Evolutionary conservation across 2,888 invertebrate genomes (phyloP).

Genomic region (Busseola fusca): DNA sequence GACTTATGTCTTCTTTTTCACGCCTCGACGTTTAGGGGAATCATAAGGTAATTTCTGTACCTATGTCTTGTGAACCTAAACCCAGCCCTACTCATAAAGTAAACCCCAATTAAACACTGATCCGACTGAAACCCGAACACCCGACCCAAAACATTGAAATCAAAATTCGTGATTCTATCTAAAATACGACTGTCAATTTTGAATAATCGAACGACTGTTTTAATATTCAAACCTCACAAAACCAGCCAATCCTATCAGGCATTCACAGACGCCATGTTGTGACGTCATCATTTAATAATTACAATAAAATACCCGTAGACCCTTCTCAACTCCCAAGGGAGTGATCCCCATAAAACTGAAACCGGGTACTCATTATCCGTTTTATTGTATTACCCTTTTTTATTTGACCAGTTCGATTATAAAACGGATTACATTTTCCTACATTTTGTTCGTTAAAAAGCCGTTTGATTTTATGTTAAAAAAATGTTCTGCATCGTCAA

Average conservation of each 20-base stretch:
- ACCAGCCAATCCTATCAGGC: conserved; percentile 20
- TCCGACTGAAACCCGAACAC: background rate
- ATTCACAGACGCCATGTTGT: conserved; percentile 19
- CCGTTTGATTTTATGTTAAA: background rate
- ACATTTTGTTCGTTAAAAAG: conserved; percentile 7
- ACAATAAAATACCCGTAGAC: conserved; percentile 28
- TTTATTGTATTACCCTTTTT: conserved; percentile 50
- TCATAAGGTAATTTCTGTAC: conserved; percentile 38
- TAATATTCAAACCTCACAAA: conserved; percentile 7
- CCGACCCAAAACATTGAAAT: background rate
- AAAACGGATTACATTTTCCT: conserved; percentile 32
- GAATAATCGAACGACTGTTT: background rate
- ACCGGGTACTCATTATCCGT: conserved; percentile 42
- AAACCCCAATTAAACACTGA: background rate
- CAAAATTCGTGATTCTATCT: conserved; percentile 7
- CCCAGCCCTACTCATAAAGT: background rate
- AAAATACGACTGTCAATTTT: conserved; percentile 11
- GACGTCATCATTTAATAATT: conserved; percentile 27
- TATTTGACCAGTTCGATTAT: conserved; percentile 47
- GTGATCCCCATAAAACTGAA: conserved; percentile 36
- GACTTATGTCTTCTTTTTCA: conserved; percentile 26
- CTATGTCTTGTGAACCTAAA: conserved; percentile 15
- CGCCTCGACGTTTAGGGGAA: conserved; percentile 36
- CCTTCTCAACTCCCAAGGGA: conserved; percentile 6
- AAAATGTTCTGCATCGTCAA: background rate